Conservation (phyloP, 2,888 invertebrate genomes). For the Lasioglossum leucozonium region DNA sequence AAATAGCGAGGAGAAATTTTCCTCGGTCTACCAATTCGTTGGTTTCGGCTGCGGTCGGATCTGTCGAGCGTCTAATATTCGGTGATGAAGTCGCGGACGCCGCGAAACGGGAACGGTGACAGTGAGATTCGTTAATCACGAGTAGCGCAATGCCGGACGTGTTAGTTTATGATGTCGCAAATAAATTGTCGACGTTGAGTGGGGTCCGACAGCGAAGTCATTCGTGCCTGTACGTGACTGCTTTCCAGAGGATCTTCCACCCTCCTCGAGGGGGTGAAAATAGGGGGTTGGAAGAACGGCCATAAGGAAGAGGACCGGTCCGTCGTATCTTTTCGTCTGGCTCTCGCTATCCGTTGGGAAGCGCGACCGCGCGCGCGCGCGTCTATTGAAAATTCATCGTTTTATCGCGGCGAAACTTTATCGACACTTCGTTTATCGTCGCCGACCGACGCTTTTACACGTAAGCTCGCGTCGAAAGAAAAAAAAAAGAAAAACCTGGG, state of each 20-base stretch:
- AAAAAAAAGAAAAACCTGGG: slow-evolving; percentile 15
- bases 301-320: slow-evolving; percentile 37
- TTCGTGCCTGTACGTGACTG: slow-evolving; percentile 76
- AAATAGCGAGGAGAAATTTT: not conserved
- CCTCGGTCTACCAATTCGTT: not conserved
- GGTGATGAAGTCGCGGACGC: slow-evolving; percentile 24
- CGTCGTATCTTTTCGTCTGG: slow-evolving; percentile 54
- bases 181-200: slow-evolving; percentile 76
- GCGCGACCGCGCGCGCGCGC: not conserved
- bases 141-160: slow-evolving; percentile 68
- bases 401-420: slow-evolving; percentile 64
- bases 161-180: slow-evolving; percentile 71
- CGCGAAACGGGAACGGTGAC: slow-evolving; percentile 19
- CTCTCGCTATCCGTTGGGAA: slow-evolving; percentile 22
- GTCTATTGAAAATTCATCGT: slow-evolving; percentile 72
- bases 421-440: slow-evolving; percentile 60
- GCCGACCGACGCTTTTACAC: slow-evolving; percentile 39
- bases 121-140: slow-evolving; percentile 74
- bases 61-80: not conserved
- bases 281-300: slow-evolving; percentile 48
- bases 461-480: slow-evolving; percentile 5
- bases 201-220: slow-evolving; percentile 69
- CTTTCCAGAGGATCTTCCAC: slow-evolving; percentile 64
- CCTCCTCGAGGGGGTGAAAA: slow-evolving; percentile 21
- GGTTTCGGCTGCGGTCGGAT: not conserved